A percentile compares a stretch with the other conserved stretches of the same genome.
Evolutionary conservation across 2,113 vertebrate species (phyloP).

Genomic region (Seriola aureovittata): DNA sequence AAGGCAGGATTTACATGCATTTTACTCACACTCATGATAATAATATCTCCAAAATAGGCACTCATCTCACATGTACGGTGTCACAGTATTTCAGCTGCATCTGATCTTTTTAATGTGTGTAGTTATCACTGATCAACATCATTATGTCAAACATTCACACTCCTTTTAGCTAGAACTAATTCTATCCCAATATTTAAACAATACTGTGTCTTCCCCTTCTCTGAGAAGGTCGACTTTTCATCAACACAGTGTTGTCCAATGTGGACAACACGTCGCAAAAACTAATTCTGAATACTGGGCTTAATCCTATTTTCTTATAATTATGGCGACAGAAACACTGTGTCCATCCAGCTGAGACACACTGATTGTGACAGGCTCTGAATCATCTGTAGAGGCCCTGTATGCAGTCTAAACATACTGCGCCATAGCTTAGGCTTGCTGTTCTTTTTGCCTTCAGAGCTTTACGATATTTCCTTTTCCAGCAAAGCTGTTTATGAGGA

Average conservation of each 20-base stretch:
- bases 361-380: constrained; percentile 56
- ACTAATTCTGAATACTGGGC: constrained; percentile 49
- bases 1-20: too few species aligned
- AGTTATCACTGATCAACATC: too few species aligned
- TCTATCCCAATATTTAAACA: neutral
- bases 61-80: too few species aligned
- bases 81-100: too few species aligned
- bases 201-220: neutral
- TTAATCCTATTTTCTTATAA: constrained; percentile 75
- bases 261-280: neutral
- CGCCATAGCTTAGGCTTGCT: neutral
- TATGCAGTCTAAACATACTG: constrained; percentile 49
- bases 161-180: too few species aligned
- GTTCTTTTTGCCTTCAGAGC: constrained; percentile 28
- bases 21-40: too few species aligned
- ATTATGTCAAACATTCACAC: too few species aligned
- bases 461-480: constrained; percentile 21
- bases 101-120: too few species aligned
- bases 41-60: too few species aligned
- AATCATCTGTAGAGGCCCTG: constrained; percentile 56
- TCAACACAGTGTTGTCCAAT: neutral
- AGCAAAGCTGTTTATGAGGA: constrained; percentile 38
- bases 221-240: neutral
- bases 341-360: constrained; percentile 66
- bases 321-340: constrained; percentile 63